Percentiles rank a stretch among this genome's conserved stretches.
Conservation (phyloP, 2,797 vertebrate genomes). For the Botia almorhae region DNA sequence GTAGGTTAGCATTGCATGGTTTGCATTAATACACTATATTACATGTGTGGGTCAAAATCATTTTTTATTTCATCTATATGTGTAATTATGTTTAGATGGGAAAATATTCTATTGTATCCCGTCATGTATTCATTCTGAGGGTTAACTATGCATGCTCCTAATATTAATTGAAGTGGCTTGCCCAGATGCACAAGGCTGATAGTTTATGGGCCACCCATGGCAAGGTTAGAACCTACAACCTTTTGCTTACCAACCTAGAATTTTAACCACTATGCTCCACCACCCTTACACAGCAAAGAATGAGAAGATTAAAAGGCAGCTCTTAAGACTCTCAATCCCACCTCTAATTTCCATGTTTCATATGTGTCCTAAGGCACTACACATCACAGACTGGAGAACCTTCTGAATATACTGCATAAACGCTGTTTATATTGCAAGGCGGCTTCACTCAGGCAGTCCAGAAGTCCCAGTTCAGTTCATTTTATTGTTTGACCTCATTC, state of each 20-base stretch:
- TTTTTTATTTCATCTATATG: no score
- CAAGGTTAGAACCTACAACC: not conserved
- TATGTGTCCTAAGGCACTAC: constrained; percentile 7
- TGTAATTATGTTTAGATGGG: no score
- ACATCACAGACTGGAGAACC: constrained; percentile 6
- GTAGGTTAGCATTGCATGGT: no score
- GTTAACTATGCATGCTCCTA: no score
- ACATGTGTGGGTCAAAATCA: no score
- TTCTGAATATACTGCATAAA: constrained; percentile 20
- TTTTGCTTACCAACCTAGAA: no score
- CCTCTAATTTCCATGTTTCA: constrained; percentile 42
- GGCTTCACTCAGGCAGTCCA: constrained; percentile 17
- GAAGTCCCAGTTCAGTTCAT: constrained; percentile 37
- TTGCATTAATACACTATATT: no score
- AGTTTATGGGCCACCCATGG: not conserved
- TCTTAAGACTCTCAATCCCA: constrained; percentile 8
- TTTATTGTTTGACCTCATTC: constrained; percentile 47
- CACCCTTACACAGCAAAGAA: not conserved
- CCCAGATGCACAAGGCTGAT: no score
- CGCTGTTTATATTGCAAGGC: constrained; percentile 26
- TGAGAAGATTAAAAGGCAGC: not conserved
- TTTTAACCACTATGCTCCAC: not conserved
- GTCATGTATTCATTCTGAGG: no score
- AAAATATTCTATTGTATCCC: no score
- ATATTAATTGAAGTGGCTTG: no score